Conservation (phyloP, 64 coral and sea anemone genomes). For the Platygyra sinensis region DNA sequence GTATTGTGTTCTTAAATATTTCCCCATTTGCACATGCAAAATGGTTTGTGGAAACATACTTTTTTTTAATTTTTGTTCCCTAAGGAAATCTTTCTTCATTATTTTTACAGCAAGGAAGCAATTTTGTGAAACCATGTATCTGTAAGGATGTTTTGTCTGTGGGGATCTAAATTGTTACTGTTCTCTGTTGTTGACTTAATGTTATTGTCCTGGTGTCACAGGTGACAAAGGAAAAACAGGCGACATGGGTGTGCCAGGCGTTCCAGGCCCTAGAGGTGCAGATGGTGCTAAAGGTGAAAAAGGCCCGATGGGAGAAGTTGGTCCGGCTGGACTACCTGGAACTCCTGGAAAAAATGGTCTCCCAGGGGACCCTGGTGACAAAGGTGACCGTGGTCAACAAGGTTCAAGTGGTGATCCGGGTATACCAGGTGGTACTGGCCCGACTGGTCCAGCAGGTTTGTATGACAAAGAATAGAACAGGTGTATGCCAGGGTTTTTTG, state of each 20-base stretch:
- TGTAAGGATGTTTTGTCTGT: too few species aligned
- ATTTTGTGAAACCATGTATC: too few species aligned
- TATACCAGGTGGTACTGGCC: background rate
- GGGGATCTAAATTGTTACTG: too few species aligned
- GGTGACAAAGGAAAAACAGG: constrained; percentile 42
- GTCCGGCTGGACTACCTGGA: background rate
- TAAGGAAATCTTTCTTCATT: too few species aligned
- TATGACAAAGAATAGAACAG: background rate
- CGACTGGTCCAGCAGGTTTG: background rate
- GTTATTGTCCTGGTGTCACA: constrained; percentile 11
- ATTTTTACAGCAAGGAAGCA: too few species aligned
- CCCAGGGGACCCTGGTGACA: background rate
- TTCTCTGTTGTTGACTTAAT: too few species aligned
- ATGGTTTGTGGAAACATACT: too few species aligned
- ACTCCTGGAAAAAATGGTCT: background rate
- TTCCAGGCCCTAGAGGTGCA: background rate
- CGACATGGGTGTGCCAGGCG: background rate
- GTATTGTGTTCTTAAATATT: too few species aligned
- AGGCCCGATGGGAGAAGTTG: background rate
- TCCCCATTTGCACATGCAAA: too few species aligned
- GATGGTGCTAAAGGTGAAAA: background rate
- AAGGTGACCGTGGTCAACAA: background rate
- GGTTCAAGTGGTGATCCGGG: background rate
- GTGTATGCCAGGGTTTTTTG: too few species aligned
- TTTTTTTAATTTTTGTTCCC: too few species aligned